These are phyloP conservation scores for Acanthiza pusilla DNA, from an alignment of 2,797 vertebrate genomes.

Conservation along the genomic window DNA sequence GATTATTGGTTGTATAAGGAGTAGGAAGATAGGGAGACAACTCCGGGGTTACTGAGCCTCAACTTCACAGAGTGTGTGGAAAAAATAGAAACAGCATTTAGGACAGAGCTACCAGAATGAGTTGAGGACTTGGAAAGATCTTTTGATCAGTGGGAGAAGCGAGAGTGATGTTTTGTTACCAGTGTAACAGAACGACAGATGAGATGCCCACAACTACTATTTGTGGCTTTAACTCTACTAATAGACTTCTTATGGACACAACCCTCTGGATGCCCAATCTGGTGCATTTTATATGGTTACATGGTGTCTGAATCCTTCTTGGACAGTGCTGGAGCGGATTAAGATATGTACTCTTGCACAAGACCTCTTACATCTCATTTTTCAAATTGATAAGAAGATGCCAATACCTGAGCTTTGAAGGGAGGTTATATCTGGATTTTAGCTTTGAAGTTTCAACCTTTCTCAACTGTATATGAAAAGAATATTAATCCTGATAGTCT, in stretches of 20 bases:
- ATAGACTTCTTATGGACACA: not conserved
- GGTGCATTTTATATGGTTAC: not conserved
- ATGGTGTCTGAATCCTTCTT: not conserved
- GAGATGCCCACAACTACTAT: not conserved
- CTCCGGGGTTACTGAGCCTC: not conserved
- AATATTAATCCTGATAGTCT: not conserved
- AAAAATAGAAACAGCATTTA: constrained; percentile 12
- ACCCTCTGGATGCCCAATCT: not conserved
- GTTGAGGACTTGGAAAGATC: not conserved
- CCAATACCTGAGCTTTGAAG: not conserved
- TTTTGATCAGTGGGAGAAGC: not conserved
- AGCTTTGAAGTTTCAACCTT: constrained; percentile 10
- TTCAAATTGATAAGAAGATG: not conserved
- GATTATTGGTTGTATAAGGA: not conserved
- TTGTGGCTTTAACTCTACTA: not conserved
- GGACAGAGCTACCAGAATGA: not conserved
- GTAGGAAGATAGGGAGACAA: not conserved
- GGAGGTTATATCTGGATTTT: not conserved
- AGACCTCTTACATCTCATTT: not conserved
- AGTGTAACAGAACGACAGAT: not conserved
- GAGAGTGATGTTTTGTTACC: not conserved
- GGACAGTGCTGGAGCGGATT: not conserved
- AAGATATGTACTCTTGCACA: not conserved
- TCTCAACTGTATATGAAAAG: not conserved
- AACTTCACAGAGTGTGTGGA: not conserved